A percentile compares a stretch with the other conserved stretches of the same genome.
These are phyloP conservation scores for Albula glossodonta DNA, from an alignment of 2,113 vertebrate genomes.

Conservation along the genomic window DNA sequence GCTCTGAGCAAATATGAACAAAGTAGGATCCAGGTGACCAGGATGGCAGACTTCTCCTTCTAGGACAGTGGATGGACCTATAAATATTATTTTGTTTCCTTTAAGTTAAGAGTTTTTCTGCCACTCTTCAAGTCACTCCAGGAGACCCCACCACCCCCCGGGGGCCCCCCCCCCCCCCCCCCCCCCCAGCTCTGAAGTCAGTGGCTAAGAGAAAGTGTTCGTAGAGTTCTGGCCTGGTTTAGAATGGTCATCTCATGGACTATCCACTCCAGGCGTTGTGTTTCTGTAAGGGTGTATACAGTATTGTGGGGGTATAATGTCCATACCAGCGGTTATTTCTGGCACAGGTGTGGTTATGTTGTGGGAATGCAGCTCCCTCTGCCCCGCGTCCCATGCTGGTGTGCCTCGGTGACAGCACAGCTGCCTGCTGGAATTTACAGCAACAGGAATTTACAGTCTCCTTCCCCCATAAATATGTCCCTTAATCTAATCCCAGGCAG, in stretches of 20 bases:
- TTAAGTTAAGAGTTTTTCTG: too few relatives aligned
- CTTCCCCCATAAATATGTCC: background rate
- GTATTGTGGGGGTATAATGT: background rate
- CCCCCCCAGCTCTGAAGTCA: too few relatives aligned
- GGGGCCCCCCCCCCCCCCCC: too few relatives aligned
- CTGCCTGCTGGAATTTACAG: constrained; percentile 40
- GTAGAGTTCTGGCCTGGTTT: too few relatives aligned
- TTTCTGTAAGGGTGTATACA: background rate
- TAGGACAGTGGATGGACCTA: too few relatives aligned
- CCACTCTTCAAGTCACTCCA: too few relatives aligned
- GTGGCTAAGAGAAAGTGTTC: too few relatives aligned
- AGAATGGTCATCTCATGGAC: background rate
- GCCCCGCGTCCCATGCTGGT: constrained; percentile 43
- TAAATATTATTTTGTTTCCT: too few relatives aligned
- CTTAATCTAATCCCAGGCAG: background rate
- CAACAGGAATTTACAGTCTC: background rate
- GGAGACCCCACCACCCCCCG: too few relatives aligned
- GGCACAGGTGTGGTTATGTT: constrained; percentile 31
- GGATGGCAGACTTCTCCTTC: too few relatives aligned
- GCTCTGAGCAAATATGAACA: too few relatives aligned
- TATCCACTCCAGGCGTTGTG: background rate
- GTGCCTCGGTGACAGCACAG: constrained; percentile 51
- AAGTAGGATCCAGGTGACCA: too few relatives aligned
- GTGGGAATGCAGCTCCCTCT: constrained; percentile 50
- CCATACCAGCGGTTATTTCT: constrained; percentile 43